Conservation (phyloP, 2,113 vertebrate species). For the Haliaeetus leucogaster region DNA sequence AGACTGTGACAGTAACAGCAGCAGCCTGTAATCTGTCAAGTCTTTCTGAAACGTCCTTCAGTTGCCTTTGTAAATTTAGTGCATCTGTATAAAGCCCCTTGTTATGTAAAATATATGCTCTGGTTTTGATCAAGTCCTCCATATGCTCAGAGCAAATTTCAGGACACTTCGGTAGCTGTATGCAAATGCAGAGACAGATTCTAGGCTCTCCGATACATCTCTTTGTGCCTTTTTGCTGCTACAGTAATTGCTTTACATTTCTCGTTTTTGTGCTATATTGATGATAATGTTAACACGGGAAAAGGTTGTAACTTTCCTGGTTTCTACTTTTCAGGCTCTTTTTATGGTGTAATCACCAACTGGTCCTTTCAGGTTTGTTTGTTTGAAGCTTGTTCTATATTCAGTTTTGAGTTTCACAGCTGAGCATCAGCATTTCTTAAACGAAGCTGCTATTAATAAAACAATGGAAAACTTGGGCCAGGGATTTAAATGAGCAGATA, state of each 20-base stretch:
- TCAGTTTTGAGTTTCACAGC: background rate
- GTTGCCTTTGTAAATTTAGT: slow-evolving; percentile 39
- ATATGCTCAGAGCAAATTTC: slow-evolving; percentile 32
- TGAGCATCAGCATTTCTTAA: background rate
- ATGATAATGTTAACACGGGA: background rate
- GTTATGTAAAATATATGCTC: slow-evolving; percentile 18
- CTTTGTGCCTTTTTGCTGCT: background rate
- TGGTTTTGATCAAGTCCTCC: slow-evolving; percentile 18
- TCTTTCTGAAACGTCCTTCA: slow-evolving; percentile 34
- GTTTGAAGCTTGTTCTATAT: background rate
- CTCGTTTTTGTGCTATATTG: slow-evolving; percentile 6
- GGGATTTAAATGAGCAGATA: background rate
- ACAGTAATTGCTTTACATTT: slow-evolving; percentile 37
- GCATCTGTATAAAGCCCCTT: slow-evolving; percentile 10
- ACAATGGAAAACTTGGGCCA: background rate
- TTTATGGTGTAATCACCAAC: background rate
- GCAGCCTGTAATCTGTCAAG: slow-evolving; percentile 46
- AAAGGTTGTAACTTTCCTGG: background rate
- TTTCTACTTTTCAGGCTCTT: background rate
- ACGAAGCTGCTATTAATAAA: background rate
- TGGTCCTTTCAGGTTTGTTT: background rate
- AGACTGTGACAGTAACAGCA: slow-evolving; percentile 45
- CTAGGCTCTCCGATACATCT: background rate
- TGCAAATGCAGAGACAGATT: slow-evolving; percentile 4
- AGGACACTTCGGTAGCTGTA: background rate